Evolutionary conservation across 2,888 invertebrate genomes (phyloP).

Genomic region (Orchesella flavescens): DNA sequence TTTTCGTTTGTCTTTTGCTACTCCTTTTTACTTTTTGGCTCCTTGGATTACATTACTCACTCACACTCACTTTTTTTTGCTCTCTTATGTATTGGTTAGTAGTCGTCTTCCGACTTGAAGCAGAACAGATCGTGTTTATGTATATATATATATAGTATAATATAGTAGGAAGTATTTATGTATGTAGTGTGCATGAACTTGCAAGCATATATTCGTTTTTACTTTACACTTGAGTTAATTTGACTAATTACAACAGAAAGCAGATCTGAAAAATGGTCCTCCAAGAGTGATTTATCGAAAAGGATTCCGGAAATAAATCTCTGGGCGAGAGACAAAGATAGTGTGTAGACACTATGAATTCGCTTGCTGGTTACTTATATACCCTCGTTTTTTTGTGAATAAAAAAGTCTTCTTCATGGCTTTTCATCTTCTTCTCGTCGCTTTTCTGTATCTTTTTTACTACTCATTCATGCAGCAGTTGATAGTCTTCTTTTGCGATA

Average conservation of each 20-base stretch:
- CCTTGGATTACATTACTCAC: slow-evolving; percentile 6
- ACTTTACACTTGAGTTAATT: slow-evolving; percentile 71
- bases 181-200: slow-evolving; percentile 10
- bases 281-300: slow-evolving; percentile 66
- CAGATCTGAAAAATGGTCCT: slow-evolving; percentile 66
- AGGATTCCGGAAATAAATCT: slow-evolving; percentile 67
- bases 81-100: not conserved
- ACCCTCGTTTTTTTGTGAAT: too few relatives aligned
- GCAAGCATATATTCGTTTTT: not conserved
- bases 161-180: not conserved
- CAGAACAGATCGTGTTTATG: not conserved
- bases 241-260: slow-evolving; percentile 70
- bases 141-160: too few relatives aligned
- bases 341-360: slow-evolving; percentile 5
- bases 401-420: too few relatives aligned
- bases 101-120: slow-evolving; percentile 6
- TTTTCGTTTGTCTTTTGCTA: slow-evolving; percentile 13
- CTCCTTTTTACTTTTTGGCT: slow-evolving; percentile 25
- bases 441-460: too few relatives aligned
- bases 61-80: slow-evolving; percentile 1
- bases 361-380: too few relatives aligned
- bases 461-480: too few relatives aligned
- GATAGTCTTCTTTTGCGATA: too few relatives aligned
- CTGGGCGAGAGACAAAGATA: slow-evolving; percentile 33
- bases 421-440: too few relatives aligned